A percentile compares a stretch with the other conserved stretches of the same genome.
phyloP scores from a whole-genome alignment of 2,113 vertebrate species.

The Anhinga rufa region DNA sequence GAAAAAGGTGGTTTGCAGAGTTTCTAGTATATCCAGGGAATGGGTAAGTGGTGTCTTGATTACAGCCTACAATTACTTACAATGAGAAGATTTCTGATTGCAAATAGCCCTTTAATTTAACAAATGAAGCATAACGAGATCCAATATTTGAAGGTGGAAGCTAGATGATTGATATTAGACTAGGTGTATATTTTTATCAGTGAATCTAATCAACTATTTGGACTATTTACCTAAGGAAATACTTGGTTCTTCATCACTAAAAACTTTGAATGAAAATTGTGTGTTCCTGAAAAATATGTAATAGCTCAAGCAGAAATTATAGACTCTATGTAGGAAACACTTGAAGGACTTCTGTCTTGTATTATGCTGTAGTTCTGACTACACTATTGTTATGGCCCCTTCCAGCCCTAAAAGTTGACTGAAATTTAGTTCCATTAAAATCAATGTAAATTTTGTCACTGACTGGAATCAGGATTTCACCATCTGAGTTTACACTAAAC shows the following conservation, averaged over 20 bases:
- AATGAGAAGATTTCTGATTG: slow-evolving; percentile 45
- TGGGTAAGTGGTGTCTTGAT: slow-evolving; percentile 35
- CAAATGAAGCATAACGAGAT: slow-evolving; percentile 45
- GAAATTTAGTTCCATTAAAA: not conserved
- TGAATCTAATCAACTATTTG: slow-evolving; percentile 33
- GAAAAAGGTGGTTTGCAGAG: not conserved
- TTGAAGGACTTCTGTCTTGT: not conserved
- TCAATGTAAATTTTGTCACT: not conserved
- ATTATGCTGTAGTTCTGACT: not conserved
- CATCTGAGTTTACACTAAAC: not conserved
- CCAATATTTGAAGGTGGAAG: slow-evolving; percentile 24
- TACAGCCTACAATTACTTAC: slow-evolving; percentile 21
- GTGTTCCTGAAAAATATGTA: not conserved
- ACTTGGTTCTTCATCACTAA: not conserved
- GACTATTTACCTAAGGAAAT: slow-evolving; percentile 11
- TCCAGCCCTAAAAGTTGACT: not conserved
- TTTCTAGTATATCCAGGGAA: not conserved
- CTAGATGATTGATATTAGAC: slow-evolving; percentile 31
- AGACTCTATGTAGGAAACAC: not conserved
- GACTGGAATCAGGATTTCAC: not conserved
- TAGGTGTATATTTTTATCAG: slow-evolving; percentile 45
- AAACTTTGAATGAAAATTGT: slow-evolving; percentile 30
- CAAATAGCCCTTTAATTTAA: slow-evolving; percentile 55
- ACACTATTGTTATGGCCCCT: not conserved
- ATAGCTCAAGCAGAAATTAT: not conserved